Evolutionary conservation across 1,140 invertebrate species (phyloP), one percentile per base, ranked within the genome.

Genomic region (Zaprionus gabonicus): DNA sequence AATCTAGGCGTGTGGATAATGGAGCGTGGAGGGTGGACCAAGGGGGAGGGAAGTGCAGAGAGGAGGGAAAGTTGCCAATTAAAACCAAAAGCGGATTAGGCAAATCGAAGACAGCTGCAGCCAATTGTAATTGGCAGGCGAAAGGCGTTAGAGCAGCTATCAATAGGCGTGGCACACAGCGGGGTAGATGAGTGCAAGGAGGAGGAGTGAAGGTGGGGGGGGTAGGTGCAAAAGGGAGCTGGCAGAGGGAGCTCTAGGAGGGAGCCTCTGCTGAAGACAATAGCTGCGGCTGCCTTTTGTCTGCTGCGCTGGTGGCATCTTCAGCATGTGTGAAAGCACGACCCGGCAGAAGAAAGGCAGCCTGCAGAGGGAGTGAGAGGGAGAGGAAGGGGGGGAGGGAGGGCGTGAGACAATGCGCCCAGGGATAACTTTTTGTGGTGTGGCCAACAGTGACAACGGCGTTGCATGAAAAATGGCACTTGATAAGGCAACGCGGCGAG

Each of bases 401-500:
- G 31, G 31, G 9, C 10, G 31, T 34, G 49, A 65, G 41, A 10
- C 53, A 81, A 65, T 62, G 81, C 69, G 81, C 41, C 38, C 84
- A 69, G 82, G 83, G 80, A 86, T 82, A 86, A 78, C 83, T 87
- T 84, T 82, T 81, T 86, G 84, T 87, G 83, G 83, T 80, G 70
- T 88, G 78, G 67, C 81, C 81, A 59, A 82, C 28, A 84, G 82
- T 71, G 70, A 78, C 31, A 34, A 34, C 68, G 84, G 66, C 65
- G 74, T 88, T 83, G 84, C 81, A 88, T 88, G 84, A 88, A 90
- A 88, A 88, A 88, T 88, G 84, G 78, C 84, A 88, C 84, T 88
- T 88, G 84, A 88, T 88, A 88, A 90, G 81, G 66, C 71, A 76
- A 46, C 44, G 44, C 20, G 31, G 31, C 20, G 31, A 25, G 23